Percentiles rank a stretch among this genome's conserved stretches.
These are phyloP conservation scores for Calonectris borealis DNA, from an alignment of 2,113 vertebrate species.

Conservation along the genomic window DNA sequence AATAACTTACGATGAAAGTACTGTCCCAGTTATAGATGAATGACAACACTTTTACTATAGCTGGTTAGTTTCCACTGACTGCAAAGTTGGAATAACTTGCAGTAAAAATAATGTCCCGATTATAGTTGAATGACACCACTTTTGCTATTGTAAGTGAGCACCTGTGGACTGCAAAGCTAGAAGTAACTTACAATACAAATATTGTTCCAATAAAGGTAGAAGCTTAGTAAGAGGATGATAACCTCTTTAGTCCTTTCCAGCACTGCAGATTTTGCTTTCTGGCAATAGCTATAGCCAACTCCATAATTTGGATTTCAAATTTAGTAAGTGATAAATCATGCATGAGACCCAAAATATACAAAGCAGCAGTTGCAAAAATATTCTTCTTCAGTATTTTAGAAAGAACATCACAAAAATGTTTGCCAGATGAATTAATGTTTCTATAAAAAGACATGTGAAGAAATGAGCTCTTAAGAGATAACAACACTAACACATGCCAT, in stretches of 20 bases:
- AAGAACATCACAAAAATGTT: slow-evolving; percentile 49
- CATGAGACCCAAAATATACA: slow-evolving; percentile 68
- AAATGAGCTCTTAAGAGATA: slow-evolving; percentile 41
- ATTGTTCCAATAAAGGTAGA: slow-evolving; percentile 32
- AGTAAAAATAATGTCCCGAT: slow-evolving; percentile 11
- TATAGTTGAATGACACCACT: slow-evolving; percentile 46
- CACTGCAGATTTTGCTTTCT: slow-evolving; percentile 56
- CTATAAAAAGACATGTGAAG: slow-evolving; percentile 47
- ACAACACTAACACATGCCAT: slow-evolving; percentile 10
- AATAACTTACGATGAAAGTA: slow-evolving; percentile 45
- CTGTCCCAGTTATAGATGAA: slow-evolving; percentile 62
- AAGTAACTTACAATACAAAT: not conserved
- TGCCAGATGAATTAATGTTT: slow-evolving; percentile 63
- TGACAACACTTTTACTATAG: slow-evolving; percentile 61
- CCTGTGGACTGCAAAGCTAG: slow-evolving; percentile 22
- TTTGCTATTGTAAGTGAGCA: slow-evolving; percentile 51
- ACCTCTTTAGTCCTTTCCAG: slow-evolving; percentile 57
- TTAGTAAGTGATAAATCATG: slow-evolving; percentile 75
- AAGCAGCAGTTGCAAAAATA: slow-evolving; percentile 59
- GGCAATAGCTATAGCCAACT: slow-evolving; percentile 63
- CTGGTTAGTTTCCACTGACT: slow-evolving; percentile 55
- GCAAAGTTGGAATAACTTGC: slow-evolving; percentile 37
- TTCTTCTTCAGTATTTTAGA: slow-evolving; percentile 59
- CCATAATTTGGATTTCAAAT: slow-evolving; percentile 72
- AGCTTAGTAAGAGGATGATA: slow-evolving; percentile 14